Conservation (phyloP, 2,797 vertebrate genomes). For the Rhinophrynus dorsalis region DNA sequence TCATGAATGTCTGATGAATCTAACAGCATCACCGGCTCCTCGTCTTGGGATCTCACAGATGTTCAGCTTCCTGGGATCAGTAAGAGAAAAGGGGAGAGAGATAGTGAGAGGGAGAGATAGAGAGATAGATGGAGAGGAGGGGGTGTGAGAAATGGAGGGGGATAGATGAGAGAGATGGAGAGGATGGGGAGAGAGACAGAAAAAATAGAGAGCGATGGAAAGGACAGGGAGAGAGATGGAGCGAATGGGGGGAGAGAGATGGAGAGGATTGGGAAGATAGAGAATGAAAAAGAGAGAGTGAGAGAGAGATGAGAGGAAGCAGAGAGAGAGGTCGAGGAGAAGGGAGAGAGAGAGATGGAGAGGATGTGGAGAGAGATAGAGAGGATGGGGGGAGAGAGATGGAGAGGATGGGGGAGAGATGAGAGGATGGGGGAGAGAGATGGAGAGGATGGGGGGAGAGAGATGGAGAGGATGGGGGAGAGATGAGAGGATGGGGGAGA, state of each 20-base stretch:
- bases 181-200: neutral
- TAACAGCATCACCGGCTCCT: no score
- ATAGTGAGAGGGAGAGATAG: neutral
- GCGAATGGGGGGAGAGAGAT: neutral
- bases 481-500: neutral
- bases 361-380: neutral
- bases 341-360: neutral
- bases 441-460: neutral
- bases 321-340: neutral
- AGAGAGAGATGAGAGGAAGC: neutral
- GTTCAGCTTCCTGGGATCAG: no score
- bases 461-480: neutral
- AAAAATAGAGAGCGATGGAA: neutral
- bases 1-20: no score
- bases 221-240: neutral
- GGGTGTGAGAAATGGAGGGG: neutral
- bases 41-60: no score
- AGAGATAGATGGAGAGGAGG: neutral
- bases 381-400: neutral
- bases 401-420: neutral
- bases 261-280: neutral
- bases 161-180: neutral
- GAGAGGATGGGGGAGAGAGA: neutral
- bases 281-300: neutral
- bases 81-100: no score